Evolutionary conservation across 2,888 invertebrate genomes (phyloP).

Genomic region (Calliopum simillimum): DNA sequence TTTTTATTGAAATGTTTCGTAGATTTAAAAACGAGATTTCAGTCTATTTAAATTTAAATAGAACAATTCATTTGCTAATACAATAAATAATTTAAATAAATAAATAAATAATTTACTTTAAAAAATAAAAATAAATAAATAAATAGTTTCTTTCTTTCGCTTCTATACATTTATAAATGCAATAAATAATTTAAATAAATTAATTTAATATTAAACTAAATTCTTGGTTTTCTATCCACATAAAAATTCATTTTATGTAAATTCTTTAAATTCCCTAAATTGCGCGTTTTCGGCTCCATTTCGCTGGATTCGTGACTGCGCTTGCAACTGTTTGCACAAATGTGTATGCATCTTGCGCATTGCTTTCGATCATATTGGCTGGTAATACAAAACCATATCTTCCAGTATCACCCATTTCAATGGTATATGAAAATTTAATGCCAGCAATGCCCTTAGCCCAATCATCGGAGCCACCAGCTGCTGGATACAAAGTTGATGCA

Average conservation of each 20-base stretch:
- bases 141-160: constrained; percentile 20
- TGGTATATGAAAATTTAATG: constrained; percentile 89
- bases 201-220: constrained; percentile 44
- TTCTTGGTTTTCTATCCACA: constrained; percentile 25
- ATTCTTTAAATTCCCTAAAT: constrained; percentile 39
- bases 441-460: constrained; percentile 88
- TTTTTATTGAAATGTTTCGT: constrained; percentile 21
- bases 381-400: constrained; percentile 89
- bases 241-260: neutral
- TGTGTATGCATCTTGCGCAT: constrained; percentile 81
- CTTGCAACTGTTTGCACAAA: constrained; percentile 76
- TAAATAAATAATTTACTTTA: constrained; percentile 40
- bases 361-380: constrained; percentile 78
- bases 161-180: constrained; percentile 5
- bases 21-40: constrained; percentile 54
- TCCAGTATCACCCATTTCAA: constrained; percentile 89
- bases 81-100: constrained; percentile 46
- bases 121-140: constrained; percentile 24
- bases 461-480: constrained; percentile 87
- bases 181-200: constrained; percentile 45
- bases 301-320: constrained; percentile 65
- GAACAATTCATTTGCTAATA: constrained; percentile 52
- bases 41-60: constrained; percentile 56
- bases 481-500: constrained; percentile 82
- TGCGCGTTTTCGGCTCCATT: constrained; percentile 47